Evolutionary conservation across 1,140 invertebrate genomes (phyloP).

Genomic region (Zaprionus kolodkinae): DNA sequence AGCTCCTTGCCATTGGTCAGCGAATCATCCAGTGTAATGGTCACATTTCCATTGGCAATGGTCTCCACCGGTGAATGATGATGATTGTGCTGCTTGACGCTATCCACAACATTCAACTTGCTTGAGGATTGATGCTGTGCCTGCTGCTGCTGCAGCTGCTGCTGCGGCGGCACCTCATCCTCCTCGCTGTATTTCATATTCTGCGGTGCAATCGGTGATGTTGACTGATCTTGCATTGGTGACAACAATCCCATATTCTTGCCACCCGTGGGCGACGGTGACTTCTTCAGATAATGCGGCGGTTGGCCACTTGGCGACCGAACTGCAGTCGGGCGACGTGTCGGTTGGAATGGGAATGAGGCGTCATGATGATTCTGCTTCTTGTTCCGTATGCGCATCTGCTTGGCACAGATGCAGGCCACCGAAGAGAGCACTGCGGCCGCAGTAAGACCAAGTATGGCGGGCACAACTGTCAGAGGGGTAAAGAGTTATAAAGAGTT

Average conservation of each 20-base stretch:
- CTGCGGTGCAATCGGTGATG: conserved; percentile 72
- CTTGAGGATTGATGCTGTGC: conserved; percentile 41
- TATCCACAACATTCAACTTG: conserved; percentile 63
- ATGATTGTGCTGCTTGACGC: conserved; percentile 53
- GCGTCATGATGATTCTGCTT: conserved; percentile 79
- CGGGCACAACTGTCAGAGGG: conserved; percentile 71
- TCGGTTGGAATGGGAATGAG: conserved; percentile 86
- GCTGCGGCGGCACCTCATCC: conserved; percentile 60
- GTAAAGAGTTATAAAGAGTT: background rate
- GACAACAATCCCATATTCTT: conserved; percentile 84
- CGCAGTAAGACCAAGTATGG: conserved; percentile 75
- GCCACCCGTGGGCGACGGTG: conserved; percentile 92
- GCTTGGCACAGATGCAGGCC: conserved; percentile 78
- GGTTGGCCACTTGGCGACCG: conserved; percentile 86
- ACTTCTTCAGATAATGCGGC: conserved; percentile 94
- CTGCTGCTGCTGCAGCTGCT: conserved; percentile 34
- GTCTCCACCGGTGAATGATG: conserved; percentile 81
- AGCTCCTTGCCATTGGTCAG: conserved; percentile 82
- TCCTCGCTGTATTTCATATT: conserved; percentile 78
- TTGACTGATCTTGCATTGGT: conserved; percentile 79
- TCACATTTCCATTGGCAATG: conserved; percentile 70
- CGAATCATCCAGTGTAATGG: conserved; percentile 82
- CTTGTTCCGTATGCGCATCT: conserved; percentile 78
- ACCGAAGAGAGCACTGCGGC: conserved; percentile 77
- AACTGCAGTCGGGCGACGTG: conserved; percentile 86